These are phyloP conservation scores for Scaptomyza montana DNA, from an alignment of 1,140 invertebrate genomes.

Conservation along the genomic window DNA sequence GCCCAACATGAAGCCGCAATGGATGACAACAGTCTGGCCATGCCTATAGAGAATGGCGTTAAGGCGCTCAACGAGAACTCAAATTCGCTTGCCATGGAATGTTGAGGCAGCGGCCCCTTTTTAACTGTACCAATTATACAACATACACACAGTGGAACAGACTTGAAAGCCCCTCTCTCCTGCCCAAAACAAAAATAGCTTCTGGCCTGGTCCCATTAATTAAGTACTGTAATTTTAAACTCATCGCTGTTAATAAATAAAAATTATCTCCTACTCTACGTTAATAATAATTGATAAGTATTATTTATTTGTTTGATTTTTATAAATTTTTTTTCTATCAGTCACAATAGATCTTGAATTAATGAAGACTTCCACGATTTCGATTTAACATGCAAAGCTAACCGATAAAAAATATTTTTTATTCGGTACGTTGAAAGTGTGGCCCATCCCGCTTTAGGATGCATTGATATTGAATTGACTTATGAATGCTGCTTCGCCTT, in stretches of 20 bases:
- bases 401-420: no score
- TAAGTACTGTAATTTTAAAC: conserved; percentile 69
- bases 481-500: conserved; percentile 5
- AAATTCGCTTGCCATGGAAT: conserved; percentile 83
- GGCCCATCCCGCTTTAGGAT: no score
- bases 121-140: conserved; percentile 25
- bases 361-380: no score
- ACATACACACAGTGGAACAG: conserved; percentile 26
- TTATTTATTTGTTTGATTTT: not conserved
- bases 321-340: no score
- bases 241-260: conserved; percentile 54
- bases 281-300: not conserved
- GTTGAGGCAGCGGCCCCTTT: conserved; percentile 47
- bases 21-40: conserved; percentile 77
- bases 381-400: no score
- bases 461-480: no score
- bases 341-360: no score
- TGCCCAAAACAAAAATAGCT: conserved; percentile 8
- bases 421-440: no score
- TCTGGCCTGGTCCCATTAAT: conserved; percentile 40
- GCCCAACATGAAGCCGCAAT: conserved; percentile 47
- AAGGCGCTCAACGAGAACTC: conserved; percentile 82
- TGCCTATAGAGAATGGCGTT: conserved; percentile 76
- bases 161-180: conserved; percentile 20
- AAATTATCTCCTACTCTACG: conserved; percentile 32